Conservation (phyloP, 1,140 invertebrate genomes). For the Dendrolimus punctatus region DNA sequence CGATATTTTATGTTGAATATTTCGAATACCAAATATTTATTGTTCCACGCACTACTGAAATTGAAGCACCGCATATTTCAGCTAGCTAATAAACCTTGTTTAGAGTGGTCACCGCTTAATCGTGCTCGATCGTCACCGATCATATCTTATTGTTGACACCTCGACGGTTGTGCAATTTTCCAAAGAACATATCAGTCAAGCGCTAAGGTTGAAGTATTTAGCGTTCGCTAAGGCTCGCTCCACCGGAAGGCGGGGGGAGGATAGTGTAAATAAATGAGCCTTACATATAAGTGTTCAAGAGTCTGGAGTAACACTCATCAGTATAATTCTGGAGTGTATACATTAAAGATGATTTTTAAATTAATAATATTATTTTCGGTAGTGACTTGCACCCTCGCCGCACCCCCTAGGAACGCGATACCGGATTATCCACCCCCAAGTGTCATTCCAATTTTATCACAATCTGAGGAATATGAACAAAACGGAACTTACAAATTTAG, state of each 20-base stretch:
- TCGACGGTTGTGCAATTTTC: slow-evolving; percentile 63
- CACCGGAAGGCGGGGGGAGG: slow-evolving; percentile 63
- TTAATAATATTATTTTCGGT: slow-evolving; percentile 28
- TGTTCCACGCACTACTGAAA: slow-evolving; percentile 5
- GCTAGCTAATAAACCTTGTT: slow-evolving; percentile 26
- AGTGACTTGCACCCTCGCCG: slow-evolving; percentile 20
- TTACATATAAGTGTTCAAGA: slow-evolving; percentile 67
- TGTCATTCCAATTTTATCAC: slow-evolving; percentile 68
- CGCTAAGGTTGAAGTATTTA: slow-evolving; percentile 69
- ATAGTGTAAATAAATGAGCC: slow-evolving; percentile 68
- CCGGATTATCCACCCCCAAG: slow-evolving; percentile 48
- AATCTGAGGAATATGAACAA: slow-evolving; percentile 66
- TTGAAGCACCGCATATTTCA: slow-evolving; percentile 18
- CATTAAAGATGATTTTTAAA: slow-evolving; percentile 45
- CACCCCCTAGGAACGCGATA: slow-evolving; percentile 33
- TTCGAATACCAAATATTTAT: background rate
- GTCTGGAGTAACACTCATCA: slow-evolving; percentile 59
- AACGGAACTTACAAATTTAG: slow-evolving; percentile 73
- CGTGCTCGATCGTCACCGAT: slow-evolving; percentile 44
- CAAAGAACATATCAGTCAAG: slow-evolving; percentile 62
- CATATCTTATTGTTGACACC: slow-evolving; percentile 63
- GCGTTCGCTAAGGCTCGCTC: slow-evolving; percentile 52
- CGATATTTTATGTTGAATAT: slow-evolving; percentile 11
- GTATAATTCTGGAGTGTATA: slow-evolving; percentile 42
- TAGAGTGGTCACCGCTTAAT: slow-evolving; percentile 34